These are phyloP conservation scores for Synergus gifuensis DNA, from an alignment of 2,888 invertebrate genomes.

Conservation along the genomic window DNA sequence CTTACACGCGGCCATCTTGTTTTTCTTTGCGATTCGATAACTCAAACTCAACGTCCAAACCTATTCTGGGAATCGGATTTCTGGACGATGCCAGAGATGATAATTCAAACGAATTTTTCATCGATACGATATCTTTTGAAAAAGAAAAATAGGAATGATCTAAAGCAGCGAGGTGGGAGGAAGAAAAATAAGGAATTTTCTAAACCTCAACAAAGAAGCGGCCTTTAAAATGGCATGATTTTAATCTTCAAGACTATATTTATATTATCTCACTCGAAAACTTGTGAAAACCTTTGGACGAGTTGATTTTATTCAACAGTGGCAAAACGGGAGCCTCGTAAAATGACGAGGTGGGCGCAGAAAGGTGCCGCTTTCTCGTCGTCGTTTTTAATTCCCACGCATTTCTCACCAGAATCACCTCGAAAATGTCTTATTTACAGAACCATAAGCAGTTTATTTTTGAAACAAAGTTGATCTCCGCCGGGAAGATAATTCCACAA, in stretches of 20 bases:
- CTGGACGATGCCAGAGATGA: neutral
- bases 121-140: neutral
- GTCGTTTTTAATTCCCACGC: neutral
- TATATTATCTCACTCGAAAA: neutral
- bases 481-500: neutral
- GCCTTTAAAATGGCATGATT: neutral
- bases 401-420: neutral
- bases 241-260: neutral
- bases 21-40: slow-evolving; percentile 7
- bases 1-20: neutral
- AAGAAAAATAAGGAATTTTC: neutral
- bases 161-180: neutral
- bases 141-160: neutral
- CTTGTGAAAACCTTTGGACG: neutral
- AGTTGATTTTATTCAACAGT: slow-evolving; percentile 1
- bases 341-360: neutral
- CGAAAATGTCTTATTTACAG: slow-evolving; percentile 1
- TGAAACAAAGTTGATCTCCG: neutral
- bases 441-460: neutral
- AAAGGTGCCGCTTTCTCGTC: neutral
- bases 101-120: neutral
- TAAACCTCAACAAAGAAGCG: neutral
- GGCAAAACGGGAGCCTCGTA: neutral
- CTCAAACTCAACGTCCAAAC: neutral
- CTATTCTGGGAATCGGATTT: neutral